phyloP scores from a whole-genome alignment of 2,113 vertebrate genomes.

The Pelmatolapia mariae region DNA sequence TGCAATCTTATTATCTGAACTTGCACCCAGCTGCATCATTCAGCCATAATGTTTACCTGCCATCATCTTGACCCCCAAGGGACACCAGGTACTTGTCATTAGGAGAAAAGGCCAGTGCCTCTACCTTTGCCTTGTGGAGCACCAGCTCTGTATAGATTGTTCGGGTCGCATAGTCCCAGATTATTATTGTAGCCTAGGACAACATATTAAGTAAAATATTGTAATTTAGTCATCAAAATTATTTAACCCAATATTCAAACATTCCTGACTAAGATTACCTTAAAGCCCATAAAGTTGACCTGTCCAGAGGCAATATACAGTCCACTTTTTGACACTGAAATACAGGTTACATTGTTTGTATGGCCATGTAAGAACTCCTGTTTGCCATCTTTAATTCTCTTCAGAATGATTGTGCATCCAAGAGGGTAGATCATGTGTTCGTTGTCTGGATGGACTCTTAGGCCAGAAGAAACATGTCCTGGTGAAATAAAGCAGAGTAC shows the following conservation, averaged over 20 bases:
- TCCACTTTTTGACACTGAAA: conserved; percentile 78
- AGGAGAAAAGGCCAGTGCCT: conserved; percentile 83
- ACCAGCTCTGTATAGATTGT: conserved; percentile 71
- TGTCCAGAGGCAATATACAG: conserved; percentile 84
- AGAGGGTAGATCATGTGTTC: conserved; percentile 85
- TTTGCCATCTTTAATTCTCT: conserved; percentile 70
- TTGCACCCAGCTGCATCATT: not conserved
- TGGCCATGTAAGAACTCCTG: conserved; percentile 85
- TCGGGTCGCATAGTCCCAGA: conserved; percentile 81
- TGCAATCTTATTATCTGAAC: not conserved
- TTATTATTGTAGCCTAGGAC: conserved; percentile 79
- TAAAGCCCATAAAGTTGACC: conserved; percentile 83
- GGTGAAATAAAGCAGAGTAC: not conserved
- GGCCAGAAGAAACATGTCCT: conserved; percentile 79
- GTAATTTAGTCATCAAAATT: not conserved
- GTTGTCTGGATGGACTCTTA: conserved; percentile 80
- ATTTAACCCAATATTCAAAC: not conserved
- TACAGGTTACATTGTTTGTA: conserved; percentile 82
- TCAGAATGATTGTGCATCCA: conserved; percentile 81
- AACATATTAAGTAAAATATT: not conserved
- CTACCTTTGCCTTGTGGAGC: conserved; percentile 84
- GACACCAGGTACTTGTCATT: conserved; percentile 83
- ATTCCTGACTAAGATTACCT: conserved; percentile 61
- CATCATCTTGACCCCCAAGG: conserved; percentile 85
- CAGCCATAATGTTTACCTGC: conserved; percentile 70